Evolutionary conservation across 2,113 vertebrate species (phyloP).

Genomic region (Grus americana): DNA sequence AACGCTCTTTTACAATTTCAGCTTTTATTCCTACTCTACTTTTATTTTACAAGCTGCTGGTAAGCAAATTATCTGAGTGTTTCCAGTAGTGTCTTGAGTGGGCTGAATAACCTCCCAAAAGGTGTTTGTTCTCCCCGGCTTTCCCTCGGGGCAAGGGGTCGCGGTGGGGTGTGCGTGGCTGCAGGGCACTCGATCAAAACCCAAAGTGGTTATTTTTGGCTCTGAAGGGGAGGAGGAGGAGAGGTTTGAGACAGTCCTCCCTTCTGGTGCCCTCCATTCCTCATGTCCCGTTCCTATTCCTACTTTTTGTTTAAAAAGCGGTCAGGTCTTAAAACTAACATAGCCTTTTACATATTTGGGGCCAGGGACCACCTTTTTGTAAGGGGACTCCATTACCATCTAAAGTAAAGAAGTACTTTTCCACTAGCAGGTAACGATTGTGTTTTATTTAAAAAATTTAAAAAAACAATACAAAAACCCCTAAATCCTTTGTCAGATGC

Average conservation of each 20-base stretch:
- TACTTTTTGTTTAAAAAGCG: not conserved
- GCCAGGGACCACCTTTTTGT: not conserved
- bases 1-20: not conserved
- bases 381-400: not conserved
- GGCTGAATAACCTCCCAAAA: not conserved
- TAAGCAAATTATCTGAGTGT: not conserved
- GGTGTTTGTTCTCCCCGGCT: not conserved
- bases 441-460: not conserved
- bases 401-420: not conserved
- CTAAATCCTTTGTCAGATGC: slow-evolving; percentile 32
- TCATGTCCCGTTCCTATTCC: not conserved
- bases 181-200: not conserved
- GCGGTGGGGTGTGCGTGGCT: not conserved
- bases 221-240: not conserved
- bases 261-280: not conserved
- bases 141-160: accelerated
- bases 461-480: not conserved
- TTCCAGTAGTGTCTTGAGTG: not conserved
- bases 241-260: not conserved
- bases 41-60: not conserved
- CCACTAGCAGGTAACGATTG: not conserved
- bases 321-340: not conserved
- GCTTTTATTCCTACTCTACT: not conserved
- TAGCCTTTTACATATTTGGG: accelerated
- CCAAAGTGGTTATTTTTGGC: not conserved